A percentile compares a stretch with the other conserved stretches of the same genome.
Evolutionary conservation across 2,888 invertebrate genomes (phyloP).

Genomic region (Belgica antarctica): DNA sequence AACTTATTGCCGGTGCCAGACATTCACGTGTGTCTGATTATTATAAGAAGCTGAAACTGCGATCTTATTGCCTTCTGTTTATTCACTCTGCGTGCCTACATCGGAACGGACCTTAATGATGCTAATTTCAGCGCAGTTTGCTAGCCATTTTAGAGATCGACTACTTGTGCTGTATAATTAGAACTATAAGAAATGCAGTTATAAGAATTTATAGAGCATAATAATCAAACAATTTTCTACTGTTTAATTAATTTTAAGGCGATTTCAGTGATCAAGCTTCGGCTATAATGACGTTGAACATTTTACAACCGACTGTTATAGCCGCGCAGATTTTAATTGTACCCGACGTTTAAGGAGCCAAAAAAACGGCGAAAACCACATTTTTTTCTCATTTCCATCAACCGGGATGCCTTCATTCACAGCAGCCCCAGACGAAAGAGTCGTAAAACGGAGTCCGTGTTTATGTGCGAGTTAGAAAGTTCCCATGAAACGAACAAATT

Average conservation of each 20-base stretch:
- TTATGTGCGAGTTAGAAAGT: not conserved
- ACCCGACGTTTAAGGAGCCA: not conserved
- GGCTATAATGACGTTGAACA: not conserved
- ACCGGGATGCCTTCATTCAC: not conserved
- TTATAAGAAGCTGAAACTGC: too few relatives aligned
- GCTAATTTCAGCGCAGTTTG: not conserved
- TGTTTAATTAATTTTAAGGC: not conserved
- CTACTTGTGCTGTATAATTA: not conserved
- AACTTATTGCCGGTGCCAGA: too few relatives aligned
- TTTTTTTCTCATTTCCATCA: not conserved
- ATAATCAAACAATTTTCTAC: not conserved
- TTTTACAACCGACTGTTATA: not conserved
- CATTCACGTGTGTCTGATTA: too few relatives aligned
- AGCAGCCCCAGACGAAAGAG: not conserved
- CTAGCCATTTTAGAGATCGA: too few relatives aligned
- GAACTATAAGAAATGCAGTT: not conserved
- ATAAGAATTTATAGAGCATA: not conserved
- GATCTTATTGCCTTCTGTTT: slow-evolving; percentile 1
- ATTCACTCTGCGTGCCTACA: too few relatives aligned
- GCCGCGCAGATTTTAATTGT: too few relatives aligned
- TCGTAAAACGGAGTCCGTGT: not conserved
- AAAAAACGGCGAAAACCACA: not conserved
- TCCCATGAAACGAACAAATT: slow-evolving; percentile 19
- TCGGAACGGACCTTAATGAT: not conserved
- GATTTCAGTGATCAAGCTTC: not conserved